Conservation (phyloP, 2,888 invertebrate species). For the Cataglyphis altisquamis region DNA sequence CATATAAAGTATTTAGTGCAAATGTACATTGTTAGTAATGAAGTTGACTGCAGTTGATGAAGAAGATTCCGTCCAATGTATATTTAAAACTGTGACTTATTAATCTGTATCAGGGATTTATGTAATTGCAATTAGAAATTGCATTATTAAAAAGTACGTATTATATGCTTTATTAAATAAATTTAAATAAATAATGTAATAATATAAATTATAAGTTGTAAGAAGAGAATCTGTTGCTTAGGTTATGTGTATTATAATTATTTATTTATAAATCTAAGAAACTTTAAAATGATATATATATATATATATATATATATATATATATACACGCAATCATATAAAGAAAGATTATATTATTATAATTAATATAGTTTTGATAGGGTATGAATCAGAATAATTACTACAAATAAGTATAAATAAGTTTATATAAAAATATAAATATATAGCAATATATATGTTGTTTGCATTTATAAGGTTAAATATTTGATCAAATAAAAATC, state of each 20-base stretch:
- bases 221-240: not conserved
- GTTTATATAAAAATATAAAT: not conserved
- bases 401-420: not conserved
- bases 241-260: not conserved
- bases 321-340: not conserved
- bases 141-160: not conserved
- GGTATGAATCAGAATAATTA: not conserved
- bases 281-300: not conserved
- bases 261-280: not conserved
- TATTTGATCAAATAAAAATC: not conserved
- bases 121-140: not conserved
- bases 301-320: not conserved
- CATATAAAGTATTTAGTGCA: no score
- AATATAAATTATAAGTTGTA: not conserved
- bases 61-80: not conserved
- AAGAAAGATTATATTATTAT: not conserved
- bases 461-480: not conserved
- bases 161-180: not conserved
- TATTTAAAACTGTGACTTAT: not conserved
- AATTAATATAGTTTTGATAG: constrained; percentile 5
- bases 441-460: not conserved
- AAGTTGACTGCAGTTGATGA: constrained; percentile 20
- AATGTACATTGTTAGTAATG: not conserved
- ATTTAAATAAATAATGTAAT: not conserved
- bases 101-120: not conserved